Evolutionary conservation across 2,797 vertebrate genomes (phyloP).

Genomic region (Pipistrellus pipistrellus): DNA sequence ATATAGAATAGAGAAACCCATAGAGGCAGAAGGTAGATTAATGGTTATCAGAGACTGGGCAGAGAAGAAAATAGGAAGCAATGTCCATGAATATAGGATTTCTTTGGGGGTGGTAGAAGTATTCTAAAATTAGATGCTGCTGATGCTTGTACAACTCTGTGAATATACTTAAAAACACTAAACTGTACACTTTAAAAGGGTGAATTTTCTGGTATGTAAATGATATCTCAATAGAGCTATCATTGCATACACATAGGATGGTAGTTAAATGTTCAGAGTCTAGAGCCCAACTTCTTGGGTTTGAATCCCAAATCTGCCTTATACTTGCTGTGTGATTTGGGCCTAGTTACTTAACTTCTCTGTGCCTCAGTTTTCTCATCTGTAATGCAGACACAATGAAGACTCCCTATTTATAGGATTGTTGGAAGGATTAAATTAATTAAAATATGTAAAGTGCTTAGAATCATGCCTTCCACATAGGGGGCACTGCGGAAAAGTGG

Average conservation of each 20-base stretch:
- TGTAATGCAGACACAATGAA: too few relatives aligned
- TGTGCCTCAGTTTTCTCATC: too few relatives aligned
- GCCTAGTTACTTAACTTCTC: too few relatives aligned
- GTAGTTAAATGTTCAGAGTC: neutral
- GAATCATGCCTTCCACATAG: neutral
- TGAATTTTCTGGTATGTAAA: neutral
- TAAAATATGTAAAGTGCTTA: neutral
- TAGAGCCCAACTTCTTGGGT: too few relatives aligned
- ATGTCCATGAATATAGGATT: neutral
- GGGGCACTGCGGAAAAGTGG: neutral
- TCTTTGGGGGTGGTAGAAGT: neutral
- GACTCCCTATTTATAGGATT: neutral
- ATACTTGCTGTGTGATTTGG: too few relatives aligned
- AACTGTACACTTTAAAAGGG: neutral
- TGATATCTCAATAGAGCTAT: conserved; percentile 14
- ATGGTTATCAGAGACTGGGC: neutral
- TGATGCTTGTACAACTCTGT: neutral
- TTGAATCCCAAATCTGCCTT: too few relatives aligned
- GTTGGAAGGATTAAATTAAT: neutral
- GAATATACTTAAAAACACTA: neutral
- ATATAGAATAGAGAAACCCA: neutral
- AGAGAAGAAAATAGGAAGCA: neutral
- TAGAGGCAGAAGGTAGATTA: neutral
- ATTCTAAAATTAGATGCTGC: conserved; percentile 9
- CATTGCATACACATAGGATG: neutral